phyloP scores from a whole-genome alignment of 2,113 vertebrate species.

The Ifrita kowaldi region DNA sequence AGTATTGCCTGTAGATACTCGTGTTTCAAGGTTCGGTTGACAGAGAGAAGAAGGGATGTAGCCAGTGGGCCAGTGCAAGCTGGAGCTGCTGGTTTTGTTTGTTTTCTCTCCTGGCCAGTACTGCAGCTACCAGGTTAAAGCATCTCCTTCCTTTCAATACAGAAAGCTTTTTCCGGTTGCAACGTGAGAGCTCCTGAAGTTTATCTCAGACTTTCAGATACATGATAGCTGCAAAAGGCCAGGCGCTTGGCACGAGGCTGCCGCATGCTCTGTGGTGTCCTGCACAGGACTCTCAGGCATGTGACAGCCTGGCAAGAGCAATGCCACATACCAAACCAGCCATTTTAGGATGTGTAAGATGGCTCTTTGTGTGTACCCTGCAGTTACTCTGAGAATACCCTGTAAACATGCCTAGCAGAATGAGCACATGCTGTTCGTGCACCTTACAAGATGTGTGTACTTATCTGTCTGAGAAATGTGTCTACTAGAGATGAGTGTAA shows the following conservation, averaged over 20 bases:
- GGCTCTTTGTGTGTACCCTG: background rate
- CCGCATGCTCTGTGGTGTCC: background rate
- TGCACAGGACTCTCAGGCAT: background rate
- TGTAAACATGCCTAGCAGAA: background rate
- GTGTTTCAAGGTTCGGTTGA: background rate
- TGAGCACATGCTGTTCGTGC: background rate
- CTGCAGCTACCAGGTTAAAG: background rate
- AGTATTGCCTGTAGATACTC: rapidly evolving
- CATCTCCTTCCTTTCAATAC: background rate
- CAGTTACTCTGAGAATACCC: background rate
- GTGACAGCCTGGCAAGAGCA: background rate
- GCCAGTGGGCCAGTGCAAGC: background rate
- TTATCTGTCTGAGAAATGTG: background rate
- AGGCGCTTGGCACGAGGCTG: background rate
- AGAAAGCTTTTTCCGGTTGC: background rate
- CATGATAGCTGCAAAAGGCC: rapidly evolving
- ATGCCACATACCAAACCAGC: rapidly evolving
- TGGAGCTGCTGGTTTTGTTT: background rate
- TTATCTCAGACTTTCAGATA: background rate
- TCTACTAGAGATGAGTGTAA: background rate
- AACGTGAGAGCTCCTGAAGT: background rate
- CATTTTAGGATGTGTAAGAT: background rate
- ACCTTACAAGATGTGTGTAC: background rate
- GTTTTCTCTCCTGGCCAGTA: background rate
- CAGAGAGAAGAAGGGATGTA: background rate